A percentile compares a stretch with the other conserved stretches of the same genome.
Conservation (phyloP, 2,113 vertebrate species). For the Sinocyclocheilus grahami region DNA sequence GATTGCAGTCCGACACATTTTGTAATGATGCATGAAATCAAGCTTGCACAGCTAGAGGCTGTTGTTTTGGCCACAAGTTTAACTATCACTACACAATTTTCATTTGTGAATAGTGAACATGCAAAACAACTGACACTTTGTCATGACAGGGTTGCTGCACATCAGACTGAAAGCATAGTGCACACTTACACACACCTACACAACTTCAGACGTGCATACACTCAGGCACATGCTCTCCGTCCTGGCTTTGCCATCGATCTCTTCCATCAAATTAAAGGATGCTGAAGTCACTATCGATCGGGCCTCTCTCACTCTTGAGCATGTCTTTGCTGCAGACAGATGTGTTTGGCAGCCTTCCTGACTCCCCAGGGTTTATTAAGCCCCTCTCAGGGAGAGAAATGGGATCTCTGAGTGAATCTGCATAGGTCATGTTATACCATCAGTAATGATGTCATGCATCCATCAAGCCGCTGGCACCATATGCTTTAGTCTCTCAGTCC, state of each 20-base stretch:
- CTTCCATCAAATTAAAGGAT: constrained; percentile 73
- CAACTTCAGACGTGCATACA: neutral
- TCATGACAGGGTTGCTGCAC: neutral
- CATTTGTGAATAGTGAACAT: neutral
- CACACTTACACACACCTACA: neutral
- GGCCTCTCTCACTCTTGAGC: constrained; percentile 57
- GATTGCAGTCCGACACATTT: neutral
- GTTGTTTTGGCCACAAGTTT: neutral
- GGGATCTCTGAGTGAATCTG: constrained; percentile 27
- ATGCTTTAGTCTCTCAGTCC: neutral
- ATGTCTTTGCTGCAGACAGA: constrained; percentile 25
- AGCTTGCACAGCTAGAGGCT: neutral
- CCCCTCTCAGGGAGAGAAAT: neutral
- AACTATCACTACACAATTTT: neutral
- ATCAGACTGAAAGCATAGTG: no score
- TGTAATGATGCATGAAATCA: neutral
- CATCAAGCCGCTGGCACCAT: constrained; percentile 25
- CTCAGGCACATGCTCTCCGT: constrained; percentile 47
- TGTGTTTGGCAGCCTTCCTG: constrained; percentile 46
- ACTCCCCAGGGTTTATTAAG: constrained; percentile 56
- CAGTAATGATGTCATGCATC: constrained; percentile 43
- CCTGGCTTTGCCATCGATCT: constrained; percentile 67
- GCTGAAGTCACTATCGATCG: constrained; percentile 74
- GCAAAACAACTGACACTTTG: neutral
- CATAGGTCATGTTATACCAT: constrained; percentile 7